Evolutionary conservation across 2,113 vertebrate genomes (phyloP), one percentile per base, ranked within the genome.

Genomic region (Callorhinus ursinus): DNA sequence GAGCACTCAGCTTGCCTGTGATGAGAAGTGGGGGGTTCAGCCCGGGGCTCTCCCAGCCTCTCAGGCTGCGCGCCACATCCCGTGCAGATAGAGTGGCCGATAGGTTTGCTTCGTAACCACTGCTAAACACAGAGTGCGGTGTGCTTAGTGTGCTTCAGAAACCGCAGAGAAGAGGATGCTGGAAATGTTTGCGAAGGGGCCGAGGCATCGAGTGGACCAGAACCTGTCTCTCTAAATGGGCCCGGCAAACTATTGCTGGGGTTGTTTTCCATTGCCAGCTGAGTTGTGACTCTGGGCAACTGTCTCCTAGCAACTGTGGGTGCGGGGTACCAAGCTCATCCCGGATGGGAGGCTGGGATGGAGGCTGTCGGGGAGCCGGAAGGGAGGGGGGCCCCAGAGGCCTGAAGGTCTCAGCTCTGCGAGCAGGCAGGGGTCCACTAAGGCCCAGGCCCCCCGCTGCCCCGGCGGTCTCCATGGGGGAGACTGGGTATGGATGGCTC

Each of bases 281-380:
- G 98, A 98, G 98, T 98, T 93, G 98, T 99, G 98, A 98, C 99
- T 49, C 98, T 93, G 95, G 10, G 99, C 98, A 99, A 99, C 99
- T 22, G 99, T 99, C 97, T 98, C 99, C 98, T 99, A 98, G 99
- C 99, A 99, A 99, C 99, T 33, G 0, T 85, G 94, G 61, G 94
- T 96, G 97, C 92, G 55, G 88, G 98, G 98, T 98, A 98, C 98
- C 96, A 79, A 61, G 93, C 97, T 97, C 26, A 19, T 82, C 96
- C 1, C 13, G 97, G 97, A 98, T 97, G 92, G 88, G 98, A 98
- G 93, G 33, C 69, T 16, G 57, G 2, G 33, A 33, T 21, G 11
- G 63, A 88, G 93, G 85, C 95, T 85, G 84, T 51, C 0, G 1
- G 67, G 8, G 95, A 69, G 90, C 80, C n/a, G 51, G 61, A 59